A percentile compares a stretch with the other conserved stretches of the same genome.
phyloP scores from a whole-genome alignment of 2,113 vertebrate species.

The Melanostigma gelatinosum region DNA sequence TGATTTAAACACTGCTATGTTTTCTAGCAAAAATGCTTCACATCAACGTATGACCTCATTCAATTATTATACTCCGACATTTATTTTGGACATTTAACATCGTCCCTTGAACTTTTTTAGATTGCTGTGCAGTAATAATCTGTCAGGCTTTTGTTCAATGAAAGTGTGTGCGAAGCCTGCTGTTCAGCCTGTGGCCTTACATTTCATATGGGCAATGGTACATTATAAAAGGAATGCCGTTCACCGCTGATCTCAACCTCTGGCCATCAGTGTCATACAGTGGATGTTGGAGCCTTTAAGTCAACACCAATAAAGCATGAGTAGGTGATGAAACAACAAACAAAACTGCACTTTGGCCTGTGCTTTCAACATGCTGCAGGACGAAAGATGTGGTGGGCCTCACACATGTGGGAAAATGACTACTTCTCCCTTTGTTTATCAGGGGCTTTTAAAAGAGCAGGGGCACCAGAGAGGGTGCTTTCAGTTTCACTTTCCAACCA shows the following conservation, averaged over 20 bases:
- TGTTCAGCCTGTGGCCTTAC: slow-evolving; percentile 23
- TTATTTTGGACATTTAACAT: slow-evolving; percentile 53
- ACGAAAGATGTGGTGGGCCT: slow-evolving; percentile 36
- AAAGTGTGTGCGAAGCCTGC: slow-evolving; percentile 26
- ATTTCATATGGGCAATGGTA: slow-evolving; percentile 36
- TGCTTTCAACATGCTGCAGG: slow-evolving; percentile 56
- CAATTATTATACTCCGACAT: slow-evolving; percentile 33
- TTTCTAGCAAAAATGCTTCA: slow-evolving; percentile 39
- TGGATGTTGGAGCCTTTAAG: slow-evolving; percentile 63
- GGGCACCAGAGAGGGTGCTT: slow-evolving; percentile 5
- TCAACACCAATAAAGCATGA: slow-evolving; percentile 66
- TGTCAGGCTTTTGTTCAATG: slow-evolving; percentile 62
- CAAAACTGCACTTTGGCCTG: slow-evolving; percentile 52
- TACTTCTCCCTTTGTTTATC: slow-evolving; percentile 38
- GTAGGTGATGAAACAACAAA: slow-evolving; percentile 64
- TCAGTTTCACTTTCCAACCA: slow-evolving; percentile 22
- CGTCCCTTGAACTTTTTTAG: slow-evolving; percentile 36
- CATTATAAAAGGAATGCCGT: slow-evolving; percentile 41
- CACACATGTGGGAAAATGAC: slow-evolving; percentile 47
- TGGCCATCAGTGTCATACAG: slow-evolving; percentile 34
- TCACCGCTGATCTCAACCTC: slow-evolving; percentile 44
- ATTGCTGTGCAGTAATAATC: slow-evolving; percentile 33
- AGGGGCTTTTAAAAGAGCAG: slow-evolving; percentile 35
- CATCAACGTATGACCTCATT: slow-evolving; percentile 56
- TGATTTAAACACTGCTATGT: slow-evolving; percentile 51